phyloP scores from a whole-genome alignment of 2,797 vertebrate genomes.

The Coilia nasus region DNA sequence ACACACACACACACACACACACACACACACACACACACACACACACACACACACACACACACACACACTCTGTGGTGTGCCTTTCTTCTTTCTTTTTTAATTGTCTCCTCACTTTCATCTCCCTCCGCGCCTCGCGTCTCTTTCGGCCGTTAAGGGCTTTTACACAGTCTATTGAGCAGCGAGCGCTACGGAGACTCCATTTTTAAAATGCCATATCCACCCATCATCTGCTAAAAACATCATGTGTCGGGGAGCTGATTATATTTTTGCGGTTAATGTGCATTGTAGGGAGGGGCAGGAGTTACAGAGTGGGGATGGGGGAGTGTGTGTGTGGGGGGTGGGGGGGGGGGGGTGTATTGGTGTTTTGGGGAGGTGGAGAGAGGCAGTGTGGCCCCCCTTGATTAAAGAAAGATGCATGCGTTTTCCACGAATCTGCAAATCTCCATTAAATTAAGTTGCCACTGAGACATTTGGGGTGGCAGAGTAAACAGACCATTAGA shows the following conservation, averaged over 20 bases:
- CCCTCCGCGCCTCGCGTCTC: background rate
- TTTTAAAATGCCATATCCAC: constrained; percentile 75
- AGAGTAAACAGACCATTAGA: constrained; percentile 73
- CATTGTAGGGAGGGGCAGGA: constrained; percentile 59
- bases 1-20: background rate
- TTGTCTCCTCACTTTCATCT: constrained; percentile 18
- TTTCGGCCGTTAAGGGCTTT: constrained; percentile 55
- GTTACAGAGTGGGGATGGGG: constrained; percentile 37
- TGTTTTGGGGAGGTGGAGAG: constrained; percentile 41
- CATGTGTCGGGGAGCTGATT: constrained; percentile 73
- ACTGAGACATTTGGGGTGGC: constrained; percentile 59
- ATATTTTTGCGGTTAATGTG: constrained; percentile 70
- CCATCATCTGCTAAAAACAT: constrained; percentile 76
- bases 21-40: background rate
- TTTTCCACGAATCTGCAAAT: constrained; percentile 69
- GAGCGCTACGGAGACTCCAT: constrained; percentile 60
- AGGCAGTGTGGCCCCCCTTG: constrained; percentile 52
- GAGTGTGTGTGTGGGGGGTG: too few species aligned
- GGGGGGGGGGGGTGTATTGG: constrained; percentile 41
- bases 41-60: too few species aligned
- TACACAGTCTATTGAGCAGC: constrained; percentile 55
- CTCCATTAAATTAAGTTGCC: constrained; percentile 74
- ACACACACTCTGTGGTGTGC: background rate
- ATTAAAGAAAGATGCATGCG: constrained; percentile 76
- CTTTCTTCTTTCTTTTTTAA: constrained; percentile 4